Evolutionary conservation across 2,888 invertebrate genomes (phyloP).

Genomic region (Nysson spinosus): DNA sequence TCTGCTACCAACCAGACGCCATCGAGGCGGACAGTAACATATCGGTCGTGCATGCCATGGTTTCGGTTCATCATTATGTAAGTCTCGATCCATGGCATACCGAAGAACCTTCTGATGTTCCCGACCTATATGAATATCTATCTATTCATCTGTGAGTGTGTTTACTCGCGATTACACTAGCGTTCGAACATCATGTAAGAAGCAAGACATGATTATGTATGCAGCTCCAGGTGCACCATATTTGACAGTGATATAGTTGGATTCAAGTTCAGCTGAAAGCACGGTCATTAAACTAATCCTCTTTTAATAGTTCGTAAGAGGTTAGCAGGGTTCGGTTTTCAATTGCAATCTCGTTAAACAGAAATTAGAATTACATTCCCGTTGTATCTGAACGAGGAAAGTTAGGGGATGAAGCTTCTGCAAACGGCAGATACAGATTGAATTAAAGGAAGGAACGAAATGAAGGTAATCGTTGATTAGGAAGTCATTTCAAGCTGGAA

Average conservation of each 20-base stretch:
- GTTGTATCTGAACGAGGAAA: too few relatives aligned
- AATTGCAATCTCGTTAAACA: too few relatives aligned
- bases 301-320: too few relatives aligned
- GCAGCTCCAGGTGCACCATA: too few relatives aligned
- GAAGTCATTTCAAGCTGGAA: too few relatives aligned
- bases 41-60: slow-evolving; percentile 66
- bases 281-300: not conserved
- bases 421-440: too few relatives aligned
- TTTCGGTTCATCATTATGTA: slow-evolving; percentile 70
- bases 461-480: too few relatives aligned
- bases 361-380: too few relatives aligned
- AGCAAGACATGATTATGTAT: slow-evolving; percentile 50
- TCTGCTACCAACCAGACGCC: slow-evolving; percentile 51
- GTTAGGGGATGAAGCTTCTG: too few relatives aligned
- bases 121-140: slow-evolving; percentile 55
- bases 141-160: slow-evolving; percentile 57
- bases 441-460: too few relatives aligned
- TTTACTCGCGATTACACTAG: slow-evolving; percentile 45
- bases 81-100: slow-evolving; percentile 58
- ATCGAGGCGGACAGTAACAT: slow-evolving; percentile 60
- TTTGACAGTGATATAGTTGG: too few relatives aligned
- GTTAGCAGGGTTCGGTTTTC: too few relatives aligned
- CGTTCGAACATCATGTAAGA: slow-evolving; percentile 41
- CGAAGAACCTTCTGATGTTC: slow-evolving; percentile 43
- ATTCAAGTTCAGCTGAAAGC: not conserved